phyloP scores from a whole-genome alignment of 2,797 vertebrate species.

The Sylvia borin region DNA sequence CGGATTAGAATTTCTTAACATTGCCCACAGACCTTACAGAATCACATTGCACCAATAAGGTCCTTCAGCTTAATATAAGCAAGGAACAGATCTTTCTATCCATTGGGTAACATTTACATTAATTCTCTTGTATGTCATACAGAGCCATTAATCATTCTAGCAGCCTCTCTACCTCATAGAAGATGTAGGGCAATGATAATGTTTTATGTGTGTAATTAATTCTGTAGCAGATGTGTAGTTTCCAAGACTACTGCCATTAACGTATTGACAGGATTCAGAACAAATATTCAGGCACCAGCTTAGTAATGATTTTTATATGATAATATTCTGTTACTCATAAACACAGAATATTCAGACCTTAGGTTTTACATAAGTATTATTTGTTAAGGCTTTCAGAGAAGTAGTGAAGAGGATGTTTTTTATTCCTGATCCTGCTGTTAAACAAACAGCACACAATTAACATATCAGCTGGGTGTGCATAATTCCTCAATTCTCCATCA shows the following conservation, averaged over 20 bases:
- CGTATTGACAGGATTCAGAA: conserved; percentile 74
- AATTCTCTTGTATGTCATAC: conserved; percentile 66
- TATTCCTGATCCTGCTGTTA: conserved; percentile 54
- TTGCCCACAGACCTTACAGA: neutral
- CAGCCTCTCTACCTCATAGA: conserved; percentile 66
- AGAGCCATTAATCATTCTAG: conserved; percentile 72
- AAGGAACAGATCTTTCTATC: conserved; percentile 31
- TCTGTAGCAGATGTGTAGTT: conserved; percentile 76
- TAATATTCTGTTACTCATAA: conserved; percentile 65
- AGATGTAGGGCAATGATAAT: conserved; percentile 78
- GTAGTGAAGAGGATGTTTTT: conserved; percentile 47
- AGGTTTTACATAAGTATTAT: conserved; percentile 65
- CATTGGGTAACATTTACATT: conserved; percentile 56
- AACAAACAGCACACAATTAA: conserved; percentile 70
- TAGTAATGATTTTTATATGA: conserved; percentile 75
- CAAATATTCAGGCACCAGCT: conserved; percentile 49
- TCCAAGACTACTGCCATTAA: conserved; percentile 75
- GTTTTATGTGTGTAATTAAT: conserved; percentile 82
- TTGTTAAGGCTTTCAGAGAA: conserved; percentile 59
- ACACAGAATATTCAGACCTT: conserved; percentile 57
- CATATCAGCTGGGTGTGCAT: conserved; percentile 39
- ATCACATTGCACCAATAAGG: conserved; percentile 4
- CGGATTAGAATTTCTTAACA: conserved; percentile 8
- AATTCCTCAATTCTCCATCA: conserved; percentile 22
- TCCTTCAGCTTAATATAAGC: conserved; percentile 48